These are phyloP conservation scores for Calidris pygmaea DNA, from an alignment of 2,113 vertebrate species.

Conservation along the genomic window DNA sequence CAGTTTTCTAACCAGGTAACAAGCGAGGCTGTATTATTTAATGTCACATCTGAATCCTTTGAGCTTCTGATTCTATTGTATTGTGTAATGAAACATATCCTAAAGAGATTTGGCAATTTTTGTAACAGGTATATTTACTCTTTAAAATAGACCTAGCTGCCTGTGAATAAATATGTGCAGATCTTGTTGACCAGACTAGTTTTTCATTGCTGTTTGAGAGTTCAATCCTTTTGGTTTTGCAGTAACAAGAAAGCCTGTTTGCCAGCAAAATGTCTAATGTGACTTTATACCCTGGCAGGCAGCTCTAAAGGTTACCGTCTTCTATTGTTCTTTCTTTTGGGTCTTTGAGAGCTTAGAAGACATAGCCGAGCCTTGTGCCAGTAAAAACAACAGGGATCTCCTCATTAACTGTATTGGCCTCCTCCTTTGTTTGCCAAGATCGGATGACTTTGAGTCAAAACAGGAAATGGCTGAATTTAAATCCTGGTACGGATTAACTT, in stretches of 20 bases:
- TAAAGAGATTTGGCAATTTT: neutral
- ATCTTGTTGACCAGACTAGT: neutral
- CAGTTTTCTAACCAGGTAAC: neutral
- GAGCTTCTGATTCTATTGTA: neutral
- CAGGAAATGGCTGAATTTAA: slow-evolving; percentile 70
- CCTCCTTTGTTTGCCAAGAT: slow-evolving; percentile 73
- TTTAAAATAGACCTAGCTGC: neutral
- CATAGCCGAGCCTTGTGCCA: slow-evolving; percentile 43
- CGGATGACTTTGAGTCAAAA: slow-evolving; percentile 64
- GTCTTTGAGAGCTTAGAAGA: neutral
- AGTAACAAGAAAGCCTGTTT: neutral
- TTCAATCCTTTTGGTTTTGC: neutral
- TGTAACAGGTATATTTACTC: neutral
- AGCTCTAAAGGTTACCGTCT: neutral
- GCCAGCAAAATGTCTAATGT: slow-evolving; percentile 1
- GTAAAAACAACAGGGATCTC: slow-evolving; percentile 58
- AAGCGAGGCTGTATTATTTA: neutral
- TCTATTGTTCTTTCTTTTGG: slow-evolving; percentile 21
- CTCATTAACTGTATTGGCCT: slow-evolving; percentile 50
- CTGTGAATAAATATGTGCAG: neutral
- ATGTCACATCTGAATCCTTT: neutral
- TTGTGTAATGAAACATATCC: neutral
- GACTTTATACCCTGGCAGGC: neutral
- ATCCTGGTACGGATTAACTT: slow-evolving; percentile 69
- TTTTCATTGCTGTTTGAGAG: neutral